Base-by-base conservation (phyloP, 2,888 invertebrate species). In the Matsumyia berberina region DNA sequence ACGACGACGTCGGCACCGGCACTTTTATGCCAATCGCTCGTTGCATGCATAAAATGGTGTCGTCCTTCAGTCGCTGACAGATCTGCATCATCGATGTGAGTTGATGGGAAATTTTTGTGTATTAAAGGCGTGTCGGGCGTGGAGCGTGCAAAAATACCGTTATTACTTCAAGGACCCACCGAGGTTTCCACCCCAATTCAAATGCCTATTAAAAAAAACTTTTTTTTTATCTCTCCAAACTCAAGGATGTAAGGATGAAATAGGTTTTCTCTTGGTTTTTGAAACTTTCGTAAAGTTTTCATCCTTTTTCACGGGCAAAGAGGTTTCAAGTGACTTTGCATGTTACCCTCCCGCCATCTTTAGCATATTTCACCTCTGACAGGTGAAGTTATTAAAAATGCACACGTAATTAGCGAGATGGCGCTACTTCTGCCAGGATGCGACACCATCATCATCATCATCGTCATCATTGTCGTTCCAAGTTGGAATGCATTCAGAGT, bases 351-450 rank as follows among this genome's bases (percentile, higher is more conserved):
- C 31, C 29, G 33, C 51, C 51, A 37, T 58, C 42, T 49, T 24
- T 24, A 24, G 24, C 4, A 24, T 24, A 37, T 55, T 19, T 64
- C 42, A 64, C 51, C 51, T 66, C 64, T 80, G 85, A 85, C 80
- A 76, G 74, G 74, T 85, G 80, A 85, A 80, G 76, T 85, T 85
- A 85, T 85, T 85, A 80, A 80, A 85, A 85, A 85, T 85, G 85
- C 85, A 80, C 85, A 85, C 85, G 80, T 85, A 85, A 85, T 85
- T 85, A 85, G 85, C 85, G 80, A 80, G 85, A 85, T 85, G 85
- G 80, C 85, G 80, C 74, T 85, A 70, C 74, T 85, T 69, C 35
- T 12, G 44, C 57, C 12, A 42, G 6, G 8, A 8, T 15, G 60
- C 35, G 39, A 9, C 62, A 19, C 57, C 51, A 60, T 67, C 67